Percentiles rank a stretch among this genome's conserved stretches.
phyloP scores from a whole-genome alignment of 2,113 vertebrate species.

The Nerophis lumbriciformis region DNA sequence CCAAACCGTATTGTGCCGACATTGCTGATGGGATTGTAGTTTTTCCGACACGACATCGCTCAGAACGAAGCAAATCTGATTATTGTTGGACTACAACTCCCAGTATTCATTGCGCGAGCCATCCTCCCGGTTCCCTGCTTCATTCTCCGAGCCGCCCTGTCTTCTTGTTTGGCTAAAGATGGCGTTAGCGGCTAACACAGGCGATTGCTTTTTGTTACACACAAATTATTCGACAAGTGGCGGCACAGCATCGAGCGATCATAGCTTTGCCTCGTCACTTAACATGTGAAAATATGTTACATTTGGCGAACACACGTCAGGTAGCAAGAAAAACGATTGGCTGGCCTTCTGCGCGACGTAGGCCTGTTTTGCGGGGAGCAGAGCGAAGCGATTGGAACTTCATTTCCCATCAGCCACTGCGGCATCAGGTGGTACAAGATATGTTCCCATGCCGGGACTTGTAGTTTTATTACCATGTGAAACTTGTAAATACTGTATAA shows the following conservation, averaged over 20 bases:
- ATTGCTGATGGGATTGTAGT: constrained; percentile 46
- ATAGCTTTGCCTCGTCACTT: constrained; percentile 33
- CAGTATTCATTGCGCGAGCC: constrained; percentile 18
- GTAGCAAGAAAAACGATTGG: constrained; percentile 34
- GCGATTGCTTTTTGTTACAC: constrained; percentile 68
- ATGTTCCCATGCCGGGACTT: constrained; percentile 44
- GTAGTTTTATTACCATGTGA: constrained; percentile 48
- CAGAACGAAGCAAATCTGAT: accelerated
- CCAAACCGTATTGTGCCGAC: neutral
- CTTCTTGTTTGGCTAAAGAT: constrained; percentile 75
- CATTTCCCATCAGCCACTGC: constrained; percentile 62
- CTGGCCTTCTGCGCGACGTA: constrained; percentile 52
- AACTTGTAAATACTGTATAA: constrained; percentile 6
- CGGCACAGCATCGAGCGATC: constrained; percentile 49
- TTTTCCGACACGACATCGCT: accelerated
- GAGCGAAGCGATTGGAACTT: constrained; percentile 58
- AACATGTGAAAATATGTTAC: constrained; percentile 45
- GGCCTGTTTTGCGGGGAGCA: constrained; percentile 60
- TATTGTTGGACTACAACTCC: constrained; percentile 60
- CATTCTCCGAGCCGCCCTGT: constrained; percentile 55
- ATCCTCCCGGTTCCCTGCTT: constrained; percentile 36
- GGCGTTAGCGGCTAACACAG: constrained; percentile 74
- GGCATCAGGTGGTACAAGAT: constrained; percentile 54
- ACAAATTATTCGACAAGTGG: constrained; percentile 54
- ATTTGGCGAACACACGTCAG: constrained; percentile 38